phyloP scores from a whole-genome alignment of 2,113 vertebrate species.

The Pica pica region DNA sequence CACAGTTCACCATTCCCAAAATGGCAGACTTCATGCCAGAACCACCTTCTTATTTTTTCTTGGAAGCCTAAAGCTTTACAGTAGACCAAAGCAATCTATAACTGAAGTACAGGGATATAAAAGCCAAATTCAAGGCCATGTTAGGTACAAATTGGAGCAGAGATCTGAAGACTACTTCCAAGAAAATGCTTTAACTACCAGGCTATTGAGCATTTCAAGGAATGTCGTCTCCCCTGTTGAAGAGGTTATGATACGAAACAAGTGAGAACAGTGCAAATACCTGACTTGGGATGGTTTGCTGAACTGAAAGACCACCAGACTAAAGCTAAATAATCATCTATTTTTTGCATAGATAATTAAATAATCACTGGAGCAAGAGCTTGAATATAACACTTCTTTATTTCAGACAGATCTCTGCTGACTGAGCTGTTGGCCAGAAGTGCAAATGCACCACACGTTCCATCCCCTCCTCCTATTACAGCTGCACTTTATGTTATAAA shows the following conservation, averaged over 20 bases:
- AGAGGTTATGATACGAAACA: neutral
- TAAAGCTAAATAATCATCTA: neutral
- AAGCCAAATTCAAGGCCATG: neutral
- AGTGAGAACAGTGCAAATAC: neutral
- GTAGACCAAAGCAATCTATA: neutral
- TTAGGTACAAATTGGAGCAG: neutral
- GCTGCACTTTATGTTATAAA: constrained; percentile 1
- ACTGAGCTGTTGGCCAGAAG: neutral
- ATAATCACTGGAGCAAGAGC: neutral
- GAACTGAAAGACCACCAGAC: neutral
- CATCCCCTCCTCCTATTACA: constrained; percentile 4
- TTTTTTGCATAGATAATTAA: constrained; percentile 46
- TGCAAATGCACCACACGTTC: neutral
- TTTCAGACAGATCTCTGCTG: constrained; percentile 2
- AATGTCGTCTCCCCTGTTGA: neutral
- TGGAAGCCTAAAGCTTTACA: neutral
- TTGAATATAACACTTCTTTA: neutral
- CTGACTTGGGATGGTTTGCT: neutral
- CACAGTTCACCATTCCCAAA: neutral
- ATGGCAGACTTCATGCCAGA: neutral
- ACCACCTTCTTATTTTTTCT: neutral
- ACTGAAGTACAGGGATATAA: neutral
- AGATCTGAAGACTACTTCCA: neutral
- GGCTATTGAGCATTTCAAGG: neutral
- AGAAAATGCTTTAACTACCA: neutral